These are phyloP conservation scores for Chloromyia formosa DNA, from an alignment of 2,888 invertebrate genomes.

Conservation along the genomic window DNA sequence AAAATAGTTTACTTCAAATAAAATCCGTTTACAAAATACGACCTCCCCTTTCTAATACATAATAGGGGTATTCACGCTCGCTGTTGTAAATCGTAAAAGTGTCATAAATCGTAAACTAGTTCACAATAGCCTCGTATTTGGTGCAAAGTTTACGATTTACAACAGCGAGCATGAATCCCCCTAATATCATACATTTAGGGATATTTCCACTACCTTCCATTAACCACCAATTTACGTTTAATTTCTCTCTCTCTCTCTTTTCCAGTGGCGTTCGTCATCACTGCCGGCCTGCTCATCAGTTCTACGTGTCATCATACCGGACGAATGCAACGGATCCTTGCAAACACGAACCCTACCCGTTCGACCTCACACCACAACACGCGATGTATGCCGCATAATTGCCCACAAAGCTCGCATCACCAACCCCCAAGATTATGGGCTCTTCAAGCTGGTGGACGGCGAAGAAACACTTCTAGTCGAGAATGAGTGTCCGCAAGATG, in stretches of 20 bases:
- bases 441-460: constrained; percentile 89
- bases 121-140: too few relatives aligned
- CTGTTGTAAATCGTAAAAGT: too few relatives aligned
- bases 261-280: constrained; percentile 68
- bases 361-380: constrained; percentile 90
- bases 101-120: too few relatives aligned
- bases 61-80: too few relatives aligned
- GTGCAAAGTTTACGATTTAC: too few relatives aligned
- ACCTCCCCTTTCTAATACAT: too few relatives aligned
- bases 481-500: constrained; percentile 89
- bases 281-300: constrained; percentile 73
- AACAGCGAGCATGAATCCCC: too few relatives aligned
- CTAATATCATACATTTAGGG: too few relatives aligned
- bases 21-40: too few relatives aligned
- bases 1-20: too few relatives aligned
- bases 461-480: constrained; percentile 92
- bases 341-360: constrained; percentile 92
- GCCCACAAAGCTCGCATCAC: constrained; percentile 95
- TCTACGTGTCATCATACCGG: constrained; percentile 90
- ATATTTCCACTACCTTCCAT: too few relatives aligned
- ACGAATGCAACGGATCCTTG: constrained; percentile 92
- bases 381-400: constrained; percentile 92
- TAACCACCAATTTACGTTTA: too few relatives aligned
- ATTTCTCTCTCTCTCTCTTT: constrained; percentile 18
- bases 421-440: constrained; percentile 95